Evolutionary conservation across 2,888 invertebrate species (phyloP), one percentile per base, ranked within the genome.

Genomic region (Phyllotreta cruciferae): DNA sequence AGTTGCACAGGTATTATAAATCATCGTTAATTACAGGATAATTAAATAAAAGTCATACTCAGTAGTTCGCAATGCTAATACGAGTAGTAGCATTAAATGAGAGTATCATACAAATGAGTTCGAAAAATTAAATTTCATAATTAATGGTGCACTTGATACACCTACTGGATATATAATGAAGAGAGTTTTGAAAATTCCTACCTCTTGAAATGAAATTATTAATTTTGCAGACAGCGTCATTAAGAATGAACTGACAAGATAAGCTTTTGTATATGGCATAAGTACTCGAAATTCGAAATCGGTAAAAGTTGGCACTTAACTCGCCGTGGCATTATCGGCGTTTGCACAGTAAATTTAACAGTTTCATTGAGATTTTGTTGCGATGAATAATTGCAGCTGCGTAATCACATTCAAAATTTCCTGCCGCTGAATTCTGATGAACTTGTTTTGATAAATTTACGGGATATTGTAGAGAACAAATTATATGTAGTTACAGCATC

Each of bases 341-440:
- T 60, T 60, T 56, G 49, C 36, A 54, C 63, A 45, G 55, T 50
- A 63, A 63, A 63, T 60, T 41, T 54, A 63, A 10, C 57, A 37
- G 11, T 60, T 45, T 60, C 55, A 11, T 44, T 55, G 11, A 34
- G 39, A 55, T 57, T 56, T 62, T 47, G 56, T 60, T 37, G 60
- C 56, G 56, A 64, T 53, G 53, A 64, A 60, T 24, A 24, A 24
- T 44, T 52, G 35, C 60, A 56, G 56, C 11, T 24, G 39, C 45
- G 37, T 64, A 56, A 60, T 60, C 35, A 52, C 36, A 56, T 60
- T 62, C 36, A 9, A 56, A 56, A 57, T 52, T 60, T 42, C 37
- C 39, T 52, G 38, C 50, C 50, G 34, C 56, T 34, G 60, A 56
- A 47, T 60, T 55, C 53, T 45, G 63, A 63, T 57, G 10, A 47